Conservation (phyloP, 2,113 vertebrate species). For the Triplophysa tibetana region DNA sequence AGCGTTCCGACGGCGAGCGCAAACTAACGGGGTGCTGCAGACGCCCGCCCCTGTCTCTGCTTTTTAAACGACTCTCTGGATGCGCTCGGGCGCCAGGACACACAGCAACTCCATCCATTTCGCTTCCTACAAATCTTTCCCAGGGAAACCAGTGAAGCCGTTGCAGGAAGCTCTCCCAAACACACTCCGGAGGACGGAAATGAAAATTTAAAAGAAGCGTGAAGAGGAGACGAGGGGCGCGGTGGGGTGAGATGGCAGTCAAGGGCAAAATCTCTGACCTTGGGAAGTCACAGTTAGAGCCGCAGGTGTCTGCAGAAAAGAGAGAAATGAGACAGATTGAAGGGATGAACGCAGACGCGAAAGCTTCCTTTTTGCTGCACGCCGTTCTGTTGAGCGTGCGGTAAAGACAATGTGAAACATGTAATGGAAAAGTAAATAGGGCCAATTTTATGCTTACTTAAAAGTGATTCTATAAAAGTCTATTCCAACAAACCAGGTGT, state of each 20-base stretch:
- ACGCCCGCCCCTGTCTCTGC: not conserved
- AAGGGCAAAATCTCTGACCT: not conserved
- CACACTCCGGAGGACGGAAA: slow-evolving; percentile 66
- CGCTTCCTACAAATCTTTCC: slow-evolving; percentile 71
- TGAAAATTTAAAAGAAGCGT: slow-evolving; percentile 65
- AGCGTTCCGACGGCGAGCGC: slow-evolving; percentile 12
- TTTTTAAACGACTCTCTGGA: slow-evolving; percentile 47
- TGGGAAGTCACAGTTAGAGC: not conserved
- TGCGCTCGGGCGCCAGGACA: slow-evolving; percentile 52
- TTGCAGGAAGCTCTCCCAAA: slow-evolving; percentile 70
- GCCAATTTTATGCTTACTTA: not conserved
- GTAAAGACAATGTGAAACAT: not conserved
- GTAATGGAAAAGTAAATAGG: not conserved
- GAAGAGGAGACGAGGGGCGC: slow-evolving; percentile 44
- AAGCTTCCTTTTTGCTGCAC: not conserved
- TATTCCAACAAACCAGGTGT: too few species aligned
- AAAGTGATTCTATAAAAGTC: too few species aligned
- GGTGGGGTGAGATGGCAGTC: not conserved
- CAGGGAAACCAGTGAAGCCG: slow-evolving; percentile 67
- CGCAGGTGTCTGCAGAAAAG: not conserved
- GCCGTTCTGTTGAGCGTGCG: not conserved
- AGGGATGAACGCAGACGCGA: not conserved
- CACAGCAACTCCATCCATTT: slow-evolving; percentile 58
- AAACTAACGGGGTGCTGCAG: slow-evolving; percentile 12
- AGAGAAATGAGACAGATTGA: not conserved